Base-by-base conservation (phyloP, 1,140 invertebrate genomes). In the Pseudomyrmex sp. region DNA sequence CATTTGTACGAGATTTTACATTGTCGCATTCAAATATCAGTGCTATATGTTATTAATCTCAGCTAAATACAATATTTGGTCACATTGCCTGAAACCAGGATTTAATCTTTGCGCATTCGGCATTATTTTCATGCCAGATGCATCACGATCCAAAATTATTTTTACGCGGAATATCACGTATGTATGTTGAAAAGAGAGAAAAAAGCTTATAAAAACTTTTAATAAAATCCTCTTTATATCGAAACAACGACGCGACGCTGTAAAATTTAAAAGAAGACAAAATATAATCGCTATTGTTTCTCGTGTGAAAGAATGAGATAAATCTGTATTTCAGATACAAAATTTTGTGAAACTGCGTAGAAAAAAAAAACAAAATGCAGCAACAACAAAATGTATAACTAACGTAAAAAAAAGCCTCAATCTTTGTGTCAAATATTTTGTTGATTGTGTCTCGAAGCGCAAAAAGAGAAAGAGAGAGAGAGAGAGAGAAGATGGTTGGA, bases 401-500 rank as follows among this genome's bases (percentile, higher is more conserved):
- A 68, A 77, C 48, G 13, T 52, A 10, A 54, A 77, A 54, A 48
- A 12, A 26, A 52, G 44, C 68, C 18, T 68, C 62, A 13, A 66
- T 66, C 13, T 77, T 68, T 18, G n/a, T 46, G 12, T 44, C 48
- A 26, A 23, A 68, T 77, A 77, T 77, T 77, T 77, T 56, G 54
- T 44, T 76, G 48, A 77, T 68, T 68, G 18, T 26, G 23, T 1
- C 9, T n/a, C 13, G 26, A 10, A 68, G 18, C 12, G 18, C 35
- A 0, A 35, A 35, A 0, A 23, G 1, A 4, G 13, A 7, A 8
- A 7, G 9, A 12, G 26, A 26, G 26, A 26, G 26, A 26, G 2
- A 26, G 26, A 26, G 2, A 26, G 26, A 44, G 18, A 12, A 35
- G 35, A 35, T 26, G 26, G 26, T 26, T 26, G 15, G 18, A 8